Percentiles rank a stretch among this genome's conserved stretches.
Evolutionary conservation across 2,113 vertebrate genomes (phyloP).

Genomic region (Melanostigma gelatinosum): DNA sequence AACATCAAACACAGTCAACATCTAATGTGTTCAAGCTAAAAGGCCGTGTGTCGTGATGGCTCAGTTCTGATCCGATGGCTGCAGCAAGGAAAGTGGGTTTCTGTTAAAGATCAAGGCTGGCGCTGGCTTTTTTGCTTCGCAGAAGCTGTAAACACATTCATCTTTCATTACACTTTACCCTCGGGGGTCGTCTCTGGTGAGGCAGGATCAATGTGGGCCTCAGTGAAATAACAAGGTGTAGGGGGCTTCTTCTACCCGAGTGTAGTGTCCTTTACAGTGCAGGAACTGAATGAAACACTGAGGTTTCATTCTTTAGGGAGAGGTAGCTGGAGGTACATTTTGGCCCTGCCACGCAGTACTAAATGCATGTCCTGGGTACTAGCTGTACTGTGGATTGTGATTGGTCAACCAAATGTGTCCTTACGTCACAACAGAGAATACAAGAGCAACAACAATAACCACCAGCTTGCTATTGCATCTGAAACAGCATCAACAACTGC

Average conservation of each 20-base stretch:
- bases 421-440: not conserved
- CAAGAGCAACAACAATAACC: not conserved
- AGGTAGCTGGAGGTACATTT: not conserved
- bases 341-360: too few species aligned
- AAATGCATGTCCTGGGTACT: not conserved
- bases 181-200: not conserved
- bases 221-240: conserved; percentile 36
- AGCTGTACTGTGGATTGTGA: not conserved
- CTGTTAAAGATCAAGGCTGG: conserved; percentile 19
- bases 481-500: not conserved
- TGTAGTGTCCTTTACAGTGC: conserved; percentile 12
- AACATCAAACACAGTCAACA: not conserved
- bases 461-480: not conserved
- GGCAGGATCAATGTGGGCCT: conserved; percentile 30
- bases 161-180: conserved; percentile 53
- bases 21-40: not conserved
- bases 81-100: conserved; percentile 20
- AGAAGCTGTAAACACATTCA: conserved; percentile 54
- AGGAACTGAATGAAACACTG: not conserved
- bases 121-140: conserved; percentile 1
- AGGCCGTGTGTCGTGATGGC: not conserved
- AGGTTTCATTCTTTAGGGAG: conserved; percentile 1
- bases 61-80: not conserved
- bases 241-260: conserved; percentile 12
- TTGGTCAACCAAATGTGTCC: not conserved